These are phyloP conservation scores for Gouania willdenowi DNA, from an alignment of 2,797 vertebrate genomes.

Conservation along the genomic window DNA sequence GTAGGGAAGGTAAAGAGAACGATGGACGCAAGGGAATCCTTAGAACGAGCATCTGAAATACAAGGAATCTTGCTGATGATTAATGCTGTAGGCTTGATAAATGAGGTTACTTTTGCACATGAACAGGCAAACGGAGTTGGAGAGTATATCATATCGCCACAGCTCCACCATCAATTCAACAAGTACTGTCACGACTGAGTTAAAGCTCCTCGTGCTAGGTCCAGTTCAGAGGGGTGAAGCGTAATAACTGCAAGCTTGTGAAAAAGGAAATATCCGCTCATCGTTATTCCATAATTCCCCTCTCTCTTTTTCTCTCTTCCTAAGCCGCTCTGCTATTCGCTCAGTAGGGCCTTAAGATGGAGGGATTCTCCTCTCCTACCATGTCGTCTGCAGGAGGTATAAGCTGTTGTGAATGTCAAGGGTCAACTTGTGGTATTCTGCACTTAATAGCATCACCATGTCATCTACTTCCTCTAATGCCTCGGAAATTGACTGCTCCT, in stretches of 20 bases:
- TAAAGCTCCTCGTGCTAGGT: constrained; percentile 25
- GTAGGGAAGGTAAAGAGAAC: neutral
- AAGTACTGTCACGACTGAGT: constrained; percentile 55
- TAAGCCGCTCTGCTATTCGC: constrained; percentile 59
- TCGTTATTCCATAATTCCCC: constrained; percentile 49
- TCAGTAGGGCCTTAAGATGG: constrained; percentile 49
- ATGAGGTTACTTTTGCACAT: constrained; percentile 9
- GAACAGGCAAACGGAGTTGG: neutral
- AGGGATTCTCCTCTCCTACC: constrained; percentile 43
- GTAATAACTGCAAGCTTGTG: constrained; percentile 17
- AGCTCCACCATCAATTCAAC: constrained; percentile 40
- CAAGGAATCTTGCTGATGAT: constrained; percentile 16
- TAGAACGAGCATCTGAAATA: neutral
- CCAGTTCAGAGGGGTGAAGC: constrained; percentile 7
- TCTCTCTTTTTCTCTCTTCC: constrained; percentile 7
- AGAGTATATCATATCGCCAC: constrained; percentile 9
- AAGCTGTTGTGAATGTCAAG: constrained; percentile 53
- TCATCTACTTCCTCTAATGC: constrained; percentile 47
- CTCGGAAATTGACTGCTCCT: constrained; percentile 48
- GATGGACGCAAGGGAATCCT: neutral
- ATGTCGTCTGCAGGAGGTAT: constrained; percentile 40
- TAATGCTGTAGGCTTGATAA: constrained; percentile 26
- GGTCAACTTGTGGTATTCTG: constrained; percentile 65
- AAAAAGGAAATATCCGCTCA: constrained; percentile 12
- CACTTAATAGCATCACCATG: constrained; percentile 53